Evolutionary conservation across 2,888 invertebrate species (phyloP), one percentile per base, ranked within the genome.

Genomic region (Andrena praecox): DNA sequence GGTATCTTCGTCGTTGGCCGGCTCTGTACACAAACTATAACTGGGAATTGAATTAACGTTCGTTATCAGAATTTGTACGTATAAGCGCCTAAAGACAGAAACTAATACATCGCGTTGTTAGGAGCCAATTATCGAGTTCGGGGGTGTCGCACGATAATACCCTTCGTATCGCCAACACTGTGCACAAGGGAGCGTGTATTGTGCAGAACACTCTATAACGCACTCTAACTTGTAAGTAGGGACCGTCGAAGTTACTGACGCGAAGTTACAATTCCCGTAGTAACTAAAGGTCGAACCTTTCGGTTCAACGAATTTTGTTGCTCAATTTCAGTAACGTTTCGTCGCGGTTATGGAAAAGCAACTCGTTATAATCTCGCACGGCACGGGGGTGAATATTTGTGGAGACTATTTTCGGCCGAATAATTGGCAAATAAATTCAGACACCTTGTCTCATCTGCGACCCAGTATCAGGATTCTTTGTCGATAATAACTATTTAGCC

Each of bases 91-190:
- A 84, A 86, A 86, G 78, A 79, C 74, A 75, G 79, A 70, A 77
- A 81, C 66, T 79, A 77, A 77, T 80, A 70, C 77, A 78, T 86
- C 59, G 82, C 74, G 77, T 86, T 77, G 86, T 86, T 86, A 86
- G 75, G 27, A 78, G 80, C 87, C 86, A 87, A 87, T 86, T 87
- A 85, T 75, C 80, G 80, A 87, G 85, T 86, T 86, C 62, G 56
- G 20, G 85, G 77, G 70, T 85, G 85, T 85, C 87, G 85, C 52
- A 78, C 85, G 79, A 87, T 86, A 86, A 86, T 86, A 82, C 77
- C 62, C 68, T 60, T 52, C 69, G 78, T 66, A 72, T 75, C 77
- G 67, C 52, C n/a, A 79, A 79, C 79, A 71, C 69, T 50, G 16
- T 48, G 27, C 68, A 59, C 31, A 27, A 29, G 72, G 64, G 35